A percentile compares a stretch with the other conserved stretches of the same genome.
phyloP scores from a whole-genome alignment of 2,113 vertebrate species.

The Dascyllus trimaculatus region DNA sequence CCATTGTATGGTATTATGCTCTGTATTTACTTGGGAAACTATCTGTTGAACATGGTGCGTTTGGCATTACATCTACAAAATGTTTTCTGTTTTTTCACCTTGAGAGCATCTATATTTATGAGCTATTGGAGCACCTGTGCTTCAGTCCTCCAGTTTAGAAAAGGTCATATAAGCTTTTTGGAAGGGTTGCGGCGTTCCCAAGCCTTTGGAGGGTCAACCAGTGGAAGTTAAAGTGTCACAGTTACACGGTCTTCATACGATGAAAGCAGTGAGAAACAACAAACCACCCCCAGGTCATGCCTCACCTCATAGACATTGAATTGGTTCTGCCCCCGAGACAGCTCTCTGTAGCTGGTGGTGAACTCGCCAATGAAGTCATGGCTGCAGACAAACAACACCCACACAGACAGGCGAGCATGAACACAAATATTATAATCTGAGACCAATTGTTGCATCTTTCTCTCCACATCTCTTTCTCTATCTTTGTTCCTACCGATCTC shows the following conservation, averaged over 20 bases:
- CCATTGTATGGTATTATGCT: neutral
- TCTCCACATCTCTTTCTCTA: constrained; percentile 9
- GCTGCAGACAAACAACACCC: constrained; percentile 79
- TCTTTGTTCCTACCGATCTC: constrained; percentile 5
- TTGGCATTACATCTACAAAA: neutral
- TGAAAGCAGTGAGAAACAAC: neutral
- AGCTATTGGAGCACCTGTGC: neutral
- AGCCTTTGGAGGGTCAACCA: neutral
- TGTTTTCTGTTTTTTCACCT: neutral
- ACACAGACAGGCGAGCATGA: constrained; percentile 27
- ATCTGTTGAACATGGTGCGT: constrained; percentile 1
- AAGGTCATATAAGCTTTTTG: neutral
- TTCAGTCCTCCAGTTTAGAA: neutral
- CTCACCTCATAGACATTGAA: constrained; percentile 90
- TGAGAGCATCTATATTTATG: neutral
- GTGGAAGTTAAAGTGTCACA: neutral
- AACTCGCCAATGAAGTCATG: constrained; percentile 99
- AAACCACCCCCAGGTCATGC: constrained; percentile 11
- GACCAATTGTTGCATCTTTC: constrained; percentile 17
- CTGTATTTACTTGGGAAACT: too few species aligned
- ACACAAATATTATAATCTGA: constrained; percentile 17
- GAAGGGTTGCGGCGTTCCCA: neutral
- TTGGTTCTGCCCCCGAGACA: constrained; percentile 96
- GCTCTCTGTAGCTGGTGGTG: constrained; percentile 98
- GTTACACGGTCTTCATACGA: neutral